Percentiles rank a stretch among this genome's conserved stretches.
phyloP scores from a whole-genome alignment of 1,140 invertebrate species.

The Lineus longissimus region DNA sequence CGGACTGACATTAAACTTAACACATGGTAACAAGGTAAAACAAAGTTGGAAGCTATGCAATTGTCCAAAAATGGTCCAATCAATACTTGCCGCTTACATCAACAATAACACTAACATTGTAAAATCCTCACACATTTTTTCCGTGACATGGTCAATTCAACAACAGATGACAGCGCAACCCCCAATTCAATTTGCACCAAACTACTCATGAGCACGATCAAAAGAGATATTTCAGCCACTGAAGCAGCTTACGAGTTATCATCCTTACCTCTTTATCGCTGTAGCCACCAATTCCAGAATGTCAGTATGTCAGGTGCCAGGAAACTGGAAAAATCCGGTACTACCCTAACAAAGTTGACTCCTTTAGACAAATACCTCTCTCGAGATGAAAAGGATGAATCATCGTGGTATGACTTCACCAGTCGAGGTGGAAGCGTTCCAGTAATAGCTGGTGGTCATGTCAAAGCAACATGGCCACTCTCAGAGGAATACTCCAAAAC shows the following conservation, averaged over 20 bases:
- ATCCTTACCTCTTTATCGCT: background rate
- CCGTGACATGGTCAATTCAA: background rate
- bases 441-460: background rate
- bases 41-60: no score
- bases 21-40: no score
- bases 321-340: background rate
- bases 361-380: background rate
- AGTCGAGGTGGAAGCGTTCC: background rate
- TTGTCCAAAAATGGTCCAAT: no score
- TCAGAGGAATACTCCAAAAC: background rate
- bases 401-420: slow-evolving; percentile 1
- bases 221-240: background rate
- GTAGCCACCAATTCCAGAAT: background rate
- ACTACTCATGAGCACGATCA: background rate
- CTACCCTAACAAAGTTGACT: background rate
- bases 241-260: slow-evolving; percentile 6
- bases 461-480: slow-evolving; percentile 1
- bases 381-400: background rate
- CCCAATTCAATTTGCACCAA: background rate
- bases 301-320: slow-evolving; percentile 2
- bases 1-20: no score
- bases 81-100: no score
- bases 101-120: no score
- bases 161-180: background rate
- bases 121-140: background rate